Evolutionary conservation across 37 sponge, comb jelly and placozoan species (phyloP).

Genomic region (Amphimedon queenslandica): DNA sequence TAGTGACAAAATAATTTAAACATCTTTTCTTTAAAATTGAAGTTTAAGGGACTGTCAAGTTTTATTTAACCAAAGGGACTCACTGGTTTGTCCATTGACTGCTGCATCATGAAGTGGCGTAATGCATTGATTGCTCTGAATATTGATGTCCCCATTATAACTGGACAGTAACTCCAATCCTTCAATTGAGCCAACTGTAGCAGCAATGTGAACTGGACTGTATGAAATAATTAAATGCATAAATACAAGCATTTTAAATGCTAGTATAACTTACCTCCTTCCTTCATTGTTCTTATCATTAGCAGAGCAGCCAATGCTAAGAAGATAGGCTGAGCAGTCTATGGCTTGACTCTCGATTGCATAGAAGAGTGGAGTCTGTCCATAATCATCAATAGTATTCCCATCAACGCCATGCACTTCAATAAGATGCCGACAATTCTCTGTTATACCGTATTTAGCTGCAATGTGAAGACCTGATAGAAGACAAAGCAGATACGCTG

Average conservation of each 20-base stretch:
- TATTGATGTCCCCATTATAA: conserved; percentile 39
- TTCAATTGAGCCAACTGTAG: conserved; percentile 38
- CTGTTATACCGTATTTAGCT: conserved; percentile 38
- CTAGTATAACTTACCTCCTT: conserved; percentile 51
- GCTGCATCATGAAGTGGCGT: conserved; percentile 76
- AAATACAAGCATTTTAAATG: too few relatives aligned
- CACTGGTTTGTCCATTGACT: conserved; percentile 60
- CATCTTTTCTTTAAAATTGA: too few relatives aligned
- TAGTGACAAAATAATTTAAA: not conserved
- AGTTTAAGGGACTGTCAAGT: not conserved
- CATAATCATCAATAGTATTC: conserved; percentile 39
- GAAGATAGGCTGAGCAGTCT: conserved; percentile 55
- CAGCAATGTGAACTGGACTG: conserved; percentile 61
- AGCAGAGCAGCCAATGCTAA: conserved; percentile 48
- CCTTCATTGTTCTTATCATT: conserved; percentile 49
- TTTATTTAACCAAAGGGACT: not conserved
- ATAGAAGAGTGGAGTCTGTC: conserved; percentile 76
- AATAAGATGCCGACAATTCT: conserved; percentile 65
- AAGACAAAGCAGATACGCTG: not conserved
- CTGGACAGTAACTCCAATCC: conserved; percentile 38
- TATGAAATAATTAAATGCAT: not conserved
- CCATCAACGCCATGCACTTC: conserved; percentile 52
- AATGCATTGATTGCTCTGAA: conserved; percentile 36
- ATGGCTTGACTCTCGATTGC: conserved; percentile 46
- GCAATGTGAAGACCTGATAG: conserved; percentile 66